Evolutionary conservation across 2,888 invertebrate species (phyloP).

Genomic region (Tiphia femorata): DNA sequence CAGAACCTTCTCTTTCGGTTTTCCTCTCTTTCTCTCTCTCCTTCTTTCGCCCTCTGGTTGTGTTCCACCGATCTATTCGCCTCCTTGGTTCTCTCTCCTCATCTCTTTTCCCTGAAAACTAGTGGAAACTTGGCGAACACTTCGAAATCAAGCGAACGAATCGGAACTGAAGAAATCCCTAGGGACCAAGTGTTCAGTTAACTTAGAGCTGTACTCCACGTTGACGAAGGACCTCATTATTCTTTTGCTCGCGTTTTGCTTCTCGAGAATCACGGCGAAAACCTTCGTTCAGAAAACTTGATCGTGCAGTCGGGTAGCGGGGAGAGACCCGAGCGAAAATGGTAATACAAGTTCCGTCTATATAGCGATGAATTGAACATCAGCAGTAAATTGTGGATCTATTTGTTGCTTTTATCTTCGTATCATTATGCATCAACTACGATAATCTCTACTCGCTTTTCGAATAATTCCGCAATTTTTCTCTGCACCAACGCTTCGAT

Average conservation of each 20-base stretch:
- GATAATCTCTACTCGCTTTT: no score
- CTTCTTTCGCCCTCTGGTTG: no score
- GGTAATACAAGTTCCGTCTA: no score
- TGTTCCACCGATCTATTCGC: no score
- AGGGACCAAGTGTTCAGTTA: slow-evolving; percentile 9
- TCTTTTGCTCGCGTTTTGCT: background rate
- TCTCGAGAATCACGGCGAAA: background rate
- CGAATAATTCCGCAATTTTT: no score
- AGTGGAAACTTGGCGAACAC: slow-evolving; percentile 34
- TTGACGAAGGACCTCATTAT: slow-evolving; percentile 7
- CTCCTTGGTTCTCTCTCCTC: no score
- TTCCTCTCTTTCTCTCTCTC: no score
- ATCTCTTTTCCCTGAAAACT: slow-evolving; percentile 19
- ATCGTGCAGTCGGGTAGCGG: background rate
- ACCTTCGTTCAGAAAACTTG: background rate
- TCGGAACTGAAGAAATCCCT: slow-evolving; percentile 19
- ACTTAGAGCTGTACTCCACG: slow-evolving; percentile 20
- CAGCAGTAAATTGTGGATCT: background rate
- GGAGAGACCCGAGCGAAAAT: no score
- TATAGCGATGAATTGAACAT: no score
- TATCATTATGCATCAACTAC: no score
- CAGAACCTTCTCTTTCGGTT: no score
- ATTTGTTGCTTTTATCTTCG: slow-evolving; percentile 1
- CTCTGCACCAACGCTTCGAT: no score
- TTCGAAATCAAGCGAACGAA: slow-evolving; percentile 31